These are phyloP conservation scores for Aegypius monachus DNA, from an alignment of 2,113 vertebrate genomes.

Conservation along the genomic window DNA sequence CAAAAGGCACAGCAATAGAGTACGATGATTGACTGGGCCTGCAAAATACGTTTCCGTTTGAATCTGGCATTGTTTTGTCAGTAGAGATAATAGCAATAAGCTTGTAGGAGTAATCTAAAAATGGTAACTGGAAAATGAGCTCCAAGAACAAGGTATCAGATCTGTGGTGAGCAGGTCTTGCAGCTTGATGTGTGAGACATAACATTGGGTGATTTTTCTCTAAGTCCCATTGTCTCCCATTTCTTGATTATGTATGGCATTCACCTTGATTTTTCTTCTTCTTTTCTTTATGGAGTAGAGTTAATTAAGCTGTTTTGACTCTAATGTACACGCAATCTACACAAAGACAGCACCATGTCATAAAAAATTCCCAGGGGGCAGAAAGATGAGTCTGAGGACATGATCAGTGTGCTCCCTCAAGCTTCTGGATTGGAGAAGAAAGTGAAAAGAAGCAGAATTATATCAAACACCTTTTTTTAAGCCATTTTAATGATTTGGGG, in stretches of 20 bases:
- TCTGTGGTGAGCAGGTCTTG: background rate
- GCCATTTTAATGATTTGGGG: background rate
- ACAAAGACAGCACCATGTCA: background rate
- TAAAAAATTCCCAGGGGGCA: background rate
- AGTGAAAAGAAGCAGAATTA: background rate
- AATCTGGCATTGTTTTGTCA: background rate
- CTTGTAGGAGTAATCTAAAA: background rate
- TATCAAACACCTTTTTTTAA: background rate
- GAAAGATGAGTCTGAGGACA: background rate
- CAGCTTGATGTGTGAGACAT: background rate
- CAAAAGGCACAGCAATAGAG: background rate
- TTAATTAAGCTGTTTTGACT: background rate
- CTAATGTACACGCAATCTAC: fast-evolving
- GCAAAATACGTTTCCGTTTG: background rate
- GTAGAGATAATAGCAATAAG: background rate
- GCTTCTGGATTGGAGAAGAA: background rate
- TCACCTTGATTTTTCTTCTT: background rate
- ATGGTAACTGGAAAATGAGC: background rate
- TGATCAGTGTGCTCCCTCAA: background rate
- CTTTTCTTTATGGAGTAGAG: background rate
- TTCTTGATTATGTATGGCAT: background rate
- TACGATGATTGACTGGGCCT: background rate
- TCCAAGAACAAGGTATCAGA: background rate
- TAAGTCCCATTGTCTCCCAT: background rate
- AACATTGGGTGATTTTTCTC: background rate